Evolutionary conservation across 2,888 invertebrate genomes (phyloP), one percentile per base, ranked within the genome.

Genomic region (Blera fallax): DNA sequence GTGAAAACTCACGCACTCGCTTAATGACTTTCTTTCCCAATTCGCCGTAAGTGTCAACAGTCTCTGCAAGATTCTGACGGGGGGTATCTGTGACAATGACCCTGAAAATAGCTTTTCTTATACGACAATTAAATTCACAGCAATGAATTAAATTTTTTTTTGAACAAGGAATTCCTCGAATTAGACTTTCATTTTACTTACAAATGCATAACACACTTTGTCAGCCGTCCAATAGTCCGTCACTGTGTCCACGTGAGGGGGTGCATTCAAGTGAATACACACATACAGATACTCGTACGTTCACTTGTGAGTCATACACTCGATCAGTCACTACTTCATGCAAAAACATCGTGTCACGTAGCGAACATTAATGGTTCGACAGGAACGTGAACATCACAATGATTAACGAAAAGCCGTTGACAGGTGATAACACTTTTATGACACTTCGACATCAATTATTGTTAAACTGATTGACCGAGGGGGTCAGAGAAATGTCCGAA

Each of bases 351-450:
- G 11, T 37, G 65, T 82, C 82, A 82, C 82, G 82, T 82, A 76
- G 64, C 11, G 32, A 27, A 43, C 82, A 65, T 72, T 76, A 82
- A 70, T 65, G 76, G 40, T 29, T 10, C n/a, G 5, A 40, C n/a
- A 11, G 60, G 29, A 54, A 77, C 70, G 72, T 77, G 82, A 52
- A 52, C 64, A 40, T 54, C 34, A 27, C 67, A 14, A 16, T 43
- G 60, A 73, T 80, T 80, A 67, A 73, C 50, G 50, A 60, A 77
- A 56, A 21, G 14, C 43, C 43, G 60, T 48, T 73, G 79, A 74
- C 83, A 79, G 72, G 27, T 83, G 78, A 83, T 78, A 60, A 56
- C 45, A 37, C 58, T 72, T 65, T 27, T 72, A 67, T 72, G 82
- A 77, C 77, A 77, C 70, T 64, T 69, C 40, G 37, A 76, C 54